A percentile compares a stretch with the other conserved stretches of the same genome.
phyloP scores from a whole-genome alignment of 1,140 invertebrate genomes.

The Tetramorium simillimum region DNA sequence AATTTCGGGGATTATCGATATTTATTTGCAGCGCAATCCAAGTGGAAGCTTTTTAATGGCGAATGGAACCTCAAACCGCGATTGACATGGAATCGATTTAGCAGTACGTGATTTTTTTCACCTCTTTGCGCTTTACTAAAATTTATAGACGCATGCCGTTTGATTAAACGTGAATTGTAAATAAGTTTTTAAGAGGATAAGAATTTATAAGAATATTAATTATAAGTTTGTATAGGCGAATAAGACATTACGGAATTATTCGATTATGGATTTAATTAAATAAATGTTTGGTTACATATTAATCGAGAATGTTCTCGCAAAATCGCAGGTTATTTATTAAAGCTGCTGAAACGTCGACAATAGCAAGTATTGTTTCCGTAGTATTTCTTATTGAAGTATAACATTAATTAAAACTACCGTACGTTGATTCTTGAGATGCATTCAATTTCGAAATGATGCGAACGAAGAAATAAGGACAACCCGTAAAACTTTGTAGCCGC shows the following conservation, averaged over 20 bases:
- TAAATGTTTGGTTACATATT: not conserved
- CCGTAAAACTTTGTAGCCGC: slow-evolving; percentile 22
- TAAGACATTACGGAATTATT: not conserved
- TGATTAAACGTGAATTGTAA: not conserved
- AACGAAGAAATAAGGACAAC: not conserved
- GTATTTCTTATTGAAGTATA: not conserved
- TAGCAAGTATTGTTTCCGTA: not conserved
- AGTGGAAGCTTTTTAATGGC: slow-evolving; percentile 2
- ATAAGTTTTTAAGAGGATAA: not conserved
- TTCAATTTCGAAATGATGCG: not conserved
- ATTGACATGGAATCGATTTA: slow-evolving; percentile 5
- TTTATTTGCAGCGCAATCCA: slow-evolving; percentile 40
- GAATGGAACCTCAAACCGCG: not conserved
- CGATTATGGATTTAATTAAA: not conserved
- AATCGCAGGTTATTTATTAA: not conserved
- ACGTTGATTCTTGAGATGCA: not conserved
- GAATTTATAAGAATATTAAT: too few species aligned
- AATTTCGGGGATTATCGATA: slow-evolving; percentile 55
- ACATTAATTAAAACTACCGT: not conserved
- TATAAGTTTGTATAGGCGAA: not conserved
- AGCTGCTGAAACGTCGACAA: not conserved
- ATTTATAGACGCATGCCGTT: not conserved
- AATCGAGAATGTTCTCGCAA: not conserved
- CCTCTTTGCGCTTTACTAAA: not conserved
- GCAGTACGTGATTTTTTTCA: not conserved